Evolutionary conservation across 2,113 vertebrate species (phyloP), one percentile per base, ranked within the genome.

Genomic region (Cinclus cinclus): DNA sequence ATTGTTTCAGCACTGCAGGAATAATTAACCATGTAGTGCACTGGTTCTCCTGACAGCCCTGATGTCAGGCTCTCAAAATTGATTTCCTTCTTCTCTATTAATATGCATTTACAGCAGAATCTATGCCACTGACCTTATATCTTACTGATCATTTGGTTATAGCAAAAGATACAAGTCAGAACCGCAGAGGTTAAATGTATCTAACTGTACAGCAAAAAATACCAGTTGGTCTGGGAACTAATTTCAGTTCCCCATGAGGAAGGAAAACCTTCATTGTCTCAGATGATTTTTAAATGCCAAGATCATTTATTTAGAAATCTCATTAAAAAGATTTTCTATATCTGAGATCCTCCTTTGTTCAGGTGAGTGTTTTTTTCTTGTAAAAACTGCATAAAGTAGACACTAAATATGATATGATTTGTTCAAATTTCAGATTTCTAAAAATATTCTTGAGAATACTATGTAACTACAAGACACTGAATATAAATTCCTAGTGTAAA

Each of bases 261-360:
- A 94, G 52, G 77, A 75, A 93, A 87, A 44, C 23, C 27, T 78
- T 68, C 81, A 71, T 76, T 73, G 50, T 31, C 52, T 53, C 55
- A 79, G 16, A 58, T 71, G 30, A 87, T 50, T 93, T 94, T 88
- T 80, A 95, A 93, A 90, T 83, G 82, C 78, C 74, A 85, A 73
- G 58, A 83, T 71, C 24, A 85, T 60, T 20, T 64, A 49, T 65
- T 92, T 62, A 87, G 64, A 89, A 92, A 89, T 71, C 35, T 75
- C n/a, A 37, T 49, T 79, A 12, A 75, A 84, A 75, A 46, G 3
- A 42, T 46, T 79, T 65, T 80, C 42, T 53, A 20, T 87, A 91
- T 87, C 59, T 74, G 77, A 75, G 28, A 60, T 77, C n/a, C 68
- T 44, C 46, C 21, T 39, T 42, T 78, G 22, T 21, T 70, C 30